Percentiles rank a stretch among this genome's conserved stretches.
phyloP scores from a whole-genome alignment of 2,797 vertebrate genomes.

The Passerculus sandwichensis region DNA sequence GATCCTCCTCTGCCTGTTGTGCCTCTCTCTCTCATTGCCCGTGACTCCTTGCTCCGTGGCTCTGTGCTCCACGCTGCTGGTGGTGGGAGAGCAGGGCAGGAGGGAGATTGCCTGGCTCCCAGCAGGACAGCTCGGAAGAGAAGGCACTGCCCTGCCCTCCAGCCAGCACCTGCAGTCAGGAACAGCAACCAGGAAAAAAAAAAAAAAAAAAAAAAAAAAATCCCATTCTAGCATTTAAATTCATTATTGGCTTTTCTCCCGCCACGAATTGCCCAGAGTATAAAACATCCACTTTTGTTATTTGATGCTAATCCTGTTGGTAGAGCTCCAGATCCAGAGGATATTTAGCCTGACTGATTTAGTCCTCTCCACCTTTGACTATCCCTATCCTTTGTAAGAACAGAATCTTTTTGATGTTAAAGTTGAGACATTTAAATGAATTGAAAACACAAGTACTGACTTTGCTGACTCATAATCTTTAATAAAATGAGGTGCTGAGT shows the following conservation, averaged over 20 bases:
- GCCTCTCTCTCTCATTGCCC: neutral
- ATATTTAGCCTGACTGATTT: conserved; percentile 22
- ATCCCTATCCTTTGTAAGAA: neutral
- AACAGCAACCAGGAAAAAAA: neutral
- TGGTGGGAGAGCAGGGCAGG: neutral
- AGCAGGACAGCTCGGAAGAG: conserved; percentile 15
- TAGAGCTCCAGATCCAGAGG: conserved; percentile 26
- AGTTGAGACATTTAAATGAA: conserved; percentile 13
- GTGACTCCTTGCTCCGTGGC: neutral
- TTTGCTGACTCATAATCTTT: conserved; percentile 15
- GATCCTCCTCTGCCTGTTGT: neutral
- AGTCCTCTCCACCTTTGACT: conserved; percentile 22
- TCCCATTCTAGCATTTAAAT: conserved; percentile 1
- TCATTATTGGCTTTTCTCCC: conserved; percentile 22
- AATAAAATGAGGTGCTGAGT: neutral
- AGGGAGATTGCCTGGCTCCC: neutral
- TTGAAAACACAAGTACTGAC: neutral
- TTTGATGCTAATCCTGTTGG: conserved; percentile 59
- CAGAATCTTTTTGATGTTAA: conserved; percentile 1
- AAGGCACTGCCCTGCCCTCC: neutral
- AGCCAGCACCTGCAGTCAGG: neutral
- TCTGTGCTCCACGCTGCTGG: neutral
- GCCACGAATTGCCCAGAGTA: conserved; percentile 14
- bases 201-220: neutral
- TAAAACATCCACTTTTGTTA: conserved; percentile 72